Percentiles rank a stretch among this genome's conserved stretches.
phyloP scores from a whole-genome alignment of 2,113 vertebrate species.

The Crotalus viridis region DNA sequence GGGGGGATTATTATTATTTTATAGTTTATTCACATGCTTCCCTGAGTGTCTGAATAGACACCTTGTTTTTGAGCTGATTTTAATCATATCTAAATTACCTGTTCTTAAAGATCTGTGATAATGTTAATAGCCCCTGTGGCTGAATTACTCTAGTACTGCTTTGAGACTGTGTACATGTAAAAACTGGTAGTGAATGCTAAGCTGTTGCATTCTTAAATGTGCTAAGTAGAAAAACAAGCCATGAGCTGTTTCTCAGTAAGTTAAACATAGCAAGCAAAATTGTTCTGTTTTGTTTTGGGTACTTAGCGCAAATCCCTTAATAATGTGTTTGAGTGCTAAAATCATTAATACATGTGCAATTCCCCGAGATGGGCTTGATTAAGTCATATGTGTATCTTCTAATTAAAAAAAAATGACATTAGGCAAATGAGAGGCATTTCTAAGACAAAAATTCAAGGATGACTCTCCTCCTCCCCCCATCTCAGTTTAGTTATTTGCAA shows the following conservation, averaged over 20 bases:
- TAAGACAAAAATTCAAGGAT: conserved; percentile 69
- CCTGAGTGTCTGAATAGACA: neutral
- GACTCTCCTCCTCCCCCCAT: conserved; percentile 21
- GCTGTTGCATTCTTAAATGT: conserved; percentile 60
- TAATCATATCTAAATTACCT: neutral
- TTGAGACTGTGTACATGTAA: neutral
- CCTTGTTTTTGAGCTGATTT: neutral
- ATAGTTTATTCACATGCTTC: neutral
- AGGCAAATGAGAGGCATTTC: conserved; percentile 76
- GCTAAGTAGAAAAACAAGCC: conserved; percentile 75
- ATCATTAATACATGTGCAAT: conserved; percentile 81
- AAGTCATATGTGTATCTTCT: conserved; percentile 80
- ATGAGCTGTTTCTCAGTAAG: conserved; percentile 72
- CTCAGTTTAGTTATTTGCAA: conserved; percentile 53
- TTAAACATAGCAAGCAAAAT: conserved; percentile 81
- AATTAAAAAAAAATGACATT: conserved; percentile 78
- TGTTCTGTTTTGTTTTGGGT: conserved; percentile 75
- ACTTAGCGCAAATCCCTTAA: conserved; percentile 79
- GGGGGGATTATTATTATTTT: neutral
- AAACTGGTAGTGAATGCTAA: conserved; percentile 35
- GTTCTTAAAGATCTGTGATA: neutral
- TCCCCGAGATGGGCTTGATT: conserved; percentile 77
- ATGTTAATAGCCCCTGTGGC: neutral
- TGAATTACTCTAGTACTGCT: neutral
- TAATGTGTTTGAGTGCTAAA: conserved; percentile 76